Evolutionary conservation across 2,888 invertebrate species (phyloP).

Genomic region (Drosophila mercatorum): DNA sequence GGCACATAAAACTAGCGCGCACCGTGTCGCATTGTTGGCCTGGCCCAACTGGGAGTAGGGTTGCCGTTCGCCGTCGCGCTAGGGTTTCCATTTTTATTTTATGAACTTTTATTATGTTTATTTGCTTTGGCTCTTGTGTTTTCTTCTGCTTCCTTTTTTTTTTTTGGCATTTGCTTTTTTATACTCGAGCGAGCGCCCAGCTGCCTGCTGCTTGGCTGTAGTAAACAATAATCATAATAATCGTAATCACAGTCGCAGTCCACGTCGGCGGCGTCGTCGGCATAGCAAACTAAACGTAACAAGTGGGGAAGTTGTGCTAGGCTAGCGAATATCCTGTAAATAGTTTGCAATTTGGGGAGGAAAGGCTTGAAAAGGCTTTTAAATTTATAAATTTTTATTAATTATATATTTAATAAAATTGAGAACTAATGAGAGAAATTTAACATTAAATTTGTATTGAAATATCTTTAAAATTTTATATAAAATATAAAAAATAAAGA

Average conservation of each 20-base stretch:
- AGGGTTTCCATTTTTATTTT: conserved; percentile 64
- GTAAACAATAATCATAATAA: conserved; percentile 79
- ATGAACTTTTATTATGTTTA: conserved; percentile 76
- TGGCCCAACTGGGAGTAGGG: conserved; percentile 12
- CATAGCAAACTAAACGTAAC: not conserved
- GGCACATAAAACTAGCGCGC: conserved; percentile 74
- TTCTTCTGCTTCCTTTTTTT: conserved; percentile 15
- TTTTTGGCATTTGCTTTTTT: conserved; percentile 57
- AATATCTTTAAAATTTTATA: too few species aligned
- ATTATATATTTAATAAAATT: too few species aligned
- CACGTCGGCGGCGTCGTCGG: not conserved
- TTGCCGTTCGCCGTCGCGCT: conserved; percentile 7
- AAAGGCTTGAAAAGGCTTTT: too few species aligned
- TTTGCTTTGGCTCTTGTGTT: conserved; percentile 45
- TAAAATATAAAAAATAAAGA: too few species aligned
- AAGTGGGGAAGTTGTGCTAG: not conserved
- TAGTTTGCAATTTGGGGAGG: not conserved
- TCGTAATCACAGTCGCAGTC: conserved; percentile 69
- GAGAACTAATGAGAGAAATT: too few species aligned
- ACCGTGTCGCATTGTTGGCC: conserved; percentile 66
- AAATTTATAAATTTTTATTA: too few species aligned
- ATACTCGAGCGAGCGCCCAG: conserved; percentile 17
- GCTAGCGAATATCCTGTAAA: not conserved
- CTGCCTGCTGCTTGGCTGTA: conserved; percentile 27
- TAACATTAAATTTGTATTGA: too few species aligned